These are phyloP conservation scores for Cygnus buccinator DNA, from an alignment of 2,113 vertebrate genomes.

Conservation along the genomic window DNA sequence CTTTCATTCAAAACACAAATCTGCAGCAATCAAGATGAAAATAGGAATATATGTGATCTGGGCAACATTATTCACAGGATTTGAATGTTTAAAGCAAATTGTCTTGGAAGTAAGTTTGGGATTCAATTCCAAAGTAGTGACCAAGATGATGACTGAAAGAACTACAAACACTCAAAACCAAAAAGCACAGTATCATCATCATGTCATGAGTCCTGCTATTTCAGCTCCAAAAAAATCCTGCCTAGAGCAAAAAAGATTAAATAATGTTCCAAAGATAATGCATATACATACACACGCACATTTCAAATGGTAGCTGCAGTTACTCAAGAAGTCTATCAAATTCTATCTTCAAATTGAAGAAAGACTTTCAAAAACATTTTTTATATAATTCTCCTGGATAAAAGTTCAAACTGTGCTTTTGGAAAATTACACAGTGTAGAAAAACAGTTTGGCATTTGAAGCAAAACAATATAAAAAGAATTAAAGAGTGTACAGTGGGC, in stretches of 20 bases:
- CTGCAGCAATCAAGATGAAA: neutral
- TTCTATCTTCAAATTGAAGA: neutral
- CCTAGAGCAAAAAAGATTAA: neutral
- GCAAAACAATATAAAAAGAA: neutral
- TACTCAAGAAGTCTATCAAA: neutral
- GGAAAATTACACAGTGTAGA: neutral
- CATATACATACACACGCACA: neutral
- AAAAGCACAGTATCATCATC: neutral
- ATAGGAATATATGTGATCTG: neutral
- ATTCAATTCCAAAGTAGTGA: neutral
- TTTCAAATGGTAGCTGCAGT: neutral
- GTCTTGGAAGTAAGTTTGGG: neutral
- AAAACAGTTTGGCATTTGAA: neutral
- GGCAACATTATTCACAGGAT: neutral
- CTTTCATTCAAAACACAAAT: neutral
- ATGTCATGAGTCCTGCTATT: neutral
- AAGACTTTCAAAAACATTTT: neutral
- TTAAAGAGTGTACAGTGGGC: neutral
- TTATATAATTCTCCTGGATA: neutral
- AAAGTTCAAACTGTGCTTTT: neutral
- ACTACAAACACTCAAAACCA: neutral
- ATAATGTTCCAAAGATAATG: neutral
- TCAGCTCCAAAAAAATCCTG: neutral
- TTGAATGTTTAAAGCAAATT: neutral
- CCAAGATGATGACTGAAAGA: neutral